Evolutionary conservation across 2,888 invertebrate genomes (phyloP), one percentile per base, ranked within the genome.

Genomic region (Empis livida): DNA sequence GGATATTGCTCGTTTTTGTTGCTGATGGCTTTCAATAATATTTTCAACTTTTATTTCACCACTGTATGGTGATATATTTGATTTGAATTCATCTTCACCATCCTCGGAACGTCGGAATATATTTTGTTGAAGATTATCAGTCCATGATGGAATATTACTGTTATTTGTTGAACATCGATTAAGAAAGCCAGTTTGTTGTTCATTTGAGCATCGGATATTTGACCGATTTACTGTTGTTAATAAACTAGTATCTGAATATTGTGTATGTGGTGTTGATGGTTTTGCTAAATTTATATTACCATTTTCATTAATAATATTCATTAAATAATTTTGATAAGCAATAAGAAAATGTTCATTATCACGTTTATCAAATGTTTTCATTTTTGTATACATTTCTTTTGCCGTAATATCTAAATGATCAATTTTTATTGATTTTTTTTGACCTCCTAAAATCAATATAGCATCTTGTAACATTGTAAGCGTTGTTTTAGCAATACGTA

Each of bases 401-500:
- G 67, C 64, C 9, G 69, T 62, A 47, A 68, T 61, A 15, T 56
- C 47, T 13, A 49, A 37, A 10, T 57, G 48, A 43, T 51, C 44
- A 42, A 48, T 47, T 45, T 35, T 35, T 4, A 35, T 8, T n/a
- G 35, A 35, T 35, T 35, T 23, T 51, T 42, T 31, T 11, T 46
- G 10, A 57, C 51, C 20, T 58, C 53, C 10, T 15, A 10, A 47
- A 14, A 2, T 50, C 44, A 6, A 45, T 49, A 27, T 45, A 50
- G 52, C 49, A 54, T 54, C 56, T 47, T 53, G 58, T 47, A 57
- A 53, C 35, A 43, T 49, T 42, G 55, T 55, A n/a, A 64, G 63
- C 9, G 68, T 67, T 43, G 68, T 45, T 49, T 64, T 66, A 8
- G 67, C 64, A 15, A 68, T 61, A 48, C 67, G 64, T 2, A 61